These are phyloP conservation scores for Euleptes europaea DNA, from an alignment of 2,113 vertebrate genomes.

Conservation along the genomic window DNA sequence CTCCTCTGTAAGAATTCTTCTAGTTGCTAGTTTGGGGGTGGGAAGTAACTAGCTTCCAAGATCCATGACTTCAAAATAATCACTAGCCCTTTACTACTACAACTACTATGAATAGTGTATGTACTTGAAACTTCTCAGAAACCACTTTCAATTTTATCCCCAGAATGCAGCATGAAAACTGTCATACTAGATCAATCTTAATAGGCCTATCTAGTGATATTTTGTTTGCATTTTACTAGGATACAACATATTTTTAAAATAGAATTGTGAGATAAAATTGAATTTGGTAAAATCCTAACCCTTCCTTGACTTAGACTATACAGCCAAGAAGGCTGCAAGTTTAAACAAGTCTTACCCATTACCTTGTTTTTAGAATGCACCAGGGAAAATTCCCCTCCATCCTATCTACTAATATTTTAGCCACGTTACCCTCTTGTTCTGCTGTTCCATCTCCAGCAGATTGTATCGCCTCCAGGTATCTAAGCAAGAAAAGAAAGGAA, in stretches of 20 bases:
- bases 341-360: neutral
- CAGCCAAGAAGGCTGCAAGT: conserved; percentile 3
- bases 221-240: neutral
- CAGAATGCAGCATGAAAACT: neutral
- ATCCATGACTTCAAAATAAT: no score
- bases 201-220: neutral
- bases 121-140: no score
- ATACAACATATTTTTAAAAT: neutral
- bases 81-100: no score
- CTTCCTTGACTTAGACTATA: neutral
- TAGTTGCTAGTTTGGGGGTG: no score
- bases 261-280: neutral
- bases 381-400: conserved; percentile 9
- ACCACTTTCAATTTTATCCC: neutral
- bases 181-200: neutral
- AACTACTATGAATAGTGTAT: no score
- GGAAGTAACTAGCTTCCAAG: no score
- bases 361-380: conserved; percentile 14
- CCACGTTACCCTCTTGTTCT: neutral
- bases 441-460: conserved; percentile 17
- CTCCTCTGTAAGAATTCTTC: no score
- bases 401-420: conserved; percentile 20
- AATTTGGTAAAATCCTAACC: neutral
- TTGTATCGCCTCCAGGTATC: conserved; percentile 50
- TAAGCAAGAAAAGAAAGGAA: conserved; percentile 42